Evolutionary conservation across 2,888 invertebrate species (phyloP), one percentile per base, ranked within the genome.

Genomic region (Chironomus riparius): DNA sequence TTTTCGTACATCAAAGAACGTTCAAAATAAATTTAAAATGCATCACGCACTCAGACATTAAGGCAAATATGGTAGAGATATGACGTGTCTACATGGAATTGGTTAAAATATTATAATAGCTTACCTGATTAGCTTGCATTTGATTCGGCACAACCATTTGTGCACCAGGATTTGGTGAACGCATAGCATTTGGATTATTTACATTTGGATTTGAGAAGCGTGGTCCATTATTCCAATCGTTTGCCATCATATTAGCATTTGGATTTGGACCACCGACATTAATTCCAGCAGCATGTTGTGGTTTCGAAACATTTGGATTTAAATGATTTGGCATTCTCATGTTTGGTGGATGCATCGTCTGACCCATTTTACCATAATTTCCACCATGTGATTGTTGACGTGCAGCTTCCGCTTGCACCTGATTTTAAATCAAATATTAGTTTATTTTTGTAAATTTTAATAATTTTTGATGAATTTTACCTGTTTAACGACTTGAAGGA

Each of bases 361-460:
- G 65, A 65, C 65, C 65, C 6, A 88, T 88, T 84, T 94, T 94
- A 78, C 93, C 94, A 81, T 92, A 94, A 72, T 87, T 87, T 10
- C 84, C 83, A 80, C 84, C 83, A 80, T 92, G 92, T 48, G 93
- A 92, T 82, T 93, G 94, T 82, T 96, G 95, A 68, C 95, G 87
- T 7, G 95, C 95, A 72, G 95, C 95, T 82, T 95, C 95, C 81
- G 95, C 95, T 83, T 96, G 95, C 3, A 96, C 92, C 85, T 89
- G 81, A 70, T 81, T 83, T 28, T 24, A 47, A 21, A 18, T n/a
- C 18, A 47, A 62, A 62, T 18, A 18, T 47, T 38, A 18, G 13
- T 21, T 65, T 28, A 73, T 2, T 21, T 22, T n/a, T 2, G 3
- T 13, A 47, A 47, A 18, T 28, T n/a, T 5, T 47, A 6, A 22